Percentiles rank a stretch among this genome's conserved stretches.
These are phyloP conservation scores for Sakesphorus luctuosus DNA, from an alignment of 2,113 vertebrate genomes.

Conservation along the genomic window DNA sequence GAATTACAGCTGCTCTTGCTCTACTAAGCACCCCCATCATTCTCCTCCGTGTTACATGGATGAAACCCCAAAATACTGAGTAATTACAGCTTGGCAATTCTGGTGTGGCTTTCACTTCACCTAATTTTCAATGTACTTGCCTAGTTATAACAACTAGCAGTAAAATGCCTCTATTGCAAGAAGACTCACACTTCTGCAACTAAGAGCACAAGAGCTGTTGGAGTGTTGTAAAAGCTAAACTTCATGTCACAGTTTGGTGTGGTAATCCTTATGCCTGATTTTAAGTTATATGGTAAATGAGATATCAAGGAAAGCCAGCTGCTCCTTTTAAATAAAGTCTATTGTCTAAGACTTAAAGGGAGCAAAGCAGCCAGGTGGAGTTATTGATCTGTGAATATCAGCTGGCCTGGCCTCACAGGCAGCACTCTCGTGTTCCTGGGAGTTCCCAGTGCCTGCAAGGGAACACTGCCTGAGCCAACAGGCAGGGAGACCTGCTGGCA, in stretches of 20 bases:
- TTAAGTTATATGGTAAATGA: not conserved
- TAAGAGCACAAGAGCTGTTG: not conserved
- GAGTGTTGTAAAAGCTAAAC: not conserved
- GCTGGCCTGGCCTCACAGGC: not conserved
- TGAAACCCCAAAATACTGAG: not conserved
- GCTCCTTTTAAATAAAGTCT: constrained; percentile 46
- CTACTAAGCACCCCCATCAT: not conserved
- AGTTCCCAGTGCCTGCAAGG: not conserved
- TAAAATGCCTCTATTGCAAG: not conserved
- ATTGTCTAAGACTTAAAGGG: constrained; percentile 39
- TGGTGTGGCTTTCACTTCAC: not conserved
- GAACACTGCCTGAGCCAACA: not conserved
- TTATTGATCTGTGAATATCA: constrained; percentile 68
- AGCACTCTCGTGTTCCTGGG: not conserved
- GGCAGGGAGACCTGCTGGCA: not conserved
- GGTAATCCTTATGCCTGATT: not conserved
- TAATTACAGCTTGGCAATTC: not conserved
- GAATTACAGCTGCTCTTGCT: not conserved
- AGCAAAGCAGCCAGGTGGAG: constrained; percentile 59
- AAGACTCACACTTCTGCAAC: not conserved
- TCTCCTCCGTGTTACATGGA: not conserved
- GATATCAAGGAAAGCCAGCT: constrained; percentile 34
- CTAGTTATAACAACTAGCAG: not conserved
- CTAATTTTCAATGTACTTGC: not conserved
- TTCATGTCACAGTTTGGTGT: not conserved